Base-by-base conservation (phyloP, 2,888 invertebrate genomes). In the Artemia sinica region DNA sequence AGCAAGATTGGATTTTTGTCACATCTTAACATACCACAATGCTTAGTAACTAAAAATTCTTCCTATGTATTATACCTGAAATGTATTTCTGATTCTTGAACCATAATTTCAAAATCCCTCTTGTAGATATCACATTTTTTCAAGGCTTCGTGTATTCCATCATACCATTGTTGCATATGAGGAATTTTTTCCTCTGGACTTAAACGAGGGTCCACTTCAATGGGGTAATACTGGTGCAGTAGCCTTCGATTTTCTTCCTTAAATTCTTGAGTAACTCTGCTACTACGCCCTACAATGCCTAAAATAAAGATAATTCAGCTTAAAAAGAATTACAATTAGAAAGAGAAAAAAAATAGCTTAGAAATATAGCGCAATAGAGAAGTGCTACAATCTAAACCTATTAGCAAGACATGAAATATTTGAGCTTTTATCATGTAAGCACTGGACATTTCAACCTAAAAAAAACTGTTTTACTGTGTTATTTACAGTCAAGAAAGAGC, bases 151-250 rank as follows among this genome's bases (percentile, higher is more conserved):
- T 86, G 83, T 0, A 86, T 83, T n/a, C 83, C 78, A 5, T 78
- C 76, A 82, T 88, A 90, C 93, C 91, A 91, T 71, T 88, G 85
- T 68, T 85, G 81, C 88, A 91, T 91, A 69, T 85, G 84, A 66
- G 83, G 79, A 2, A 83, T 82, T 78, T 93, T 95, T 71, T 88
- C 85, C 49, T 85, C 84, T 12, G 82, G 76, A 0, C 84, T 81
- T 76, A 93, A 82, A 12, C 80, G 76, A 0, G 89, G 87, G 78
- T 91, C 87, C 18, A 86, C 83, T 79, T 95, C 95, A 68, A 92
- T 89, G 0, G 91, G 88, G 71, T 87, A 85, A 76, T 92, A 95
- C 72, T 84, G 86, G 12, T 83, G 78, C 8, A 84, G 82, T 10
- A 91, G 79, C 41, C 78, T 78, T 13, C 79, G 77, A 13, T 86